Evolutionary conservation across 2,797 vertebrate genomes (phyloP).

Genomic region (Rhinichthys osculus): DNA sequence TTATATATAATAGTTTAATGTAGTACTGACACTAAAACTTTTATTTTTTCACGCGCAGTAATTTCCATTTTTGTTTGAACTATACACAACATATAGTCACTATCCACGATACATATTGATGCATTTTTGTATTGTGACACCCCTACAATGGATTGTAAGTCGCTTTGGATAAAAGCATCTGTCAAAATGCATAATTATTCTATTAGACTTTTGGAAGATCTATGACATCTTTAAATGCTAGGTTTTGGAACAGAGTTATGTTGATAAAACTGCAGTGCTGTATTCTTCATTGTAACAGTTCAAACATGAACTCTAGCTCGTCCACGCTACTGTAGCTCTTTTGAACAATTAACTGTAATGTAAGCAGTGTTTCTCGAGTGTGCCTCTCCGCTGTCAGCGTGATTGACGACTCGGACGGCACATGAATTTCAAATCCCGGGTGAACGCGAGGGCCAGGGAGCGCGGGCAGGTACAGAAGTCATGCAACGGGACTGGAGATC

Average conservation of each 20-base stretch:
- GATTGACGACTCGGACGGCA: slow-evolving; percentile 75
- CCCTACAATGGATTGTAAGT: too few species aligned
- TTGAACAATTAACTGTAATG: slow-evolving; percentile 66
- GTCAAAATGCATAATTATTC: not conserved
- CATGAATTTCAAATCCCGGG: slow-evolving; percentile 76
- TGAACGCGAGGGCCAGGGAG: slow-evolving; percentile 64
- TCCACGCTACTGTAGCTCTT: slow-evolving; percentile 18
- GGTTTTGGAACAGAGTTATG: not conserved
- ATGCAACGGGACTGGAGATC: slow-evolving; percentile 69
- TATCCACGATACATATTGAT: too few species aligned
- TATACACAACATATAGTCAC: too few species aligned
- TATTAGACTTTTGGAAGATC: too few species aligned
- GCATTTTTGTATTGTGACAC: too few species aligned
- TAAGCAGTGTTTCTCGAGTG: slow-evolving; percentile 64
- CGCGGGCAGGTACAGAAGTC: slow-evolving; percentile 73
- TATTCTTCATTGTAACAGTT: slow-evolving; percentile 49
- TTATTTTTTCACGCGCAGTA: too few species aligned
- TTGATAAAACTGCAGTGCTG: slow-evolving; percentile 6
- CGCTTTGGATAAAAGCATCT: too few species aligned
- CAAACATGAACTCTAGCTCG: slow-evolving; percentile 10
- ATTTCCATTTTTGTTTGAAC: too few species aligned
- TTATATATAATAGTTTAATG: too few species aligned
- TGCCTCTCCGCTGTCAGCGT: slow-evolving; percentile 67
- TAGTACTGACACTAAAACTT: too few species aligned
- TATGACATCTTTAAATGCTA: not conserved